phyloP scores from a whole-genome alignment of 1,140 invertebrate species.

The Diachasma alloeum region DNA sequence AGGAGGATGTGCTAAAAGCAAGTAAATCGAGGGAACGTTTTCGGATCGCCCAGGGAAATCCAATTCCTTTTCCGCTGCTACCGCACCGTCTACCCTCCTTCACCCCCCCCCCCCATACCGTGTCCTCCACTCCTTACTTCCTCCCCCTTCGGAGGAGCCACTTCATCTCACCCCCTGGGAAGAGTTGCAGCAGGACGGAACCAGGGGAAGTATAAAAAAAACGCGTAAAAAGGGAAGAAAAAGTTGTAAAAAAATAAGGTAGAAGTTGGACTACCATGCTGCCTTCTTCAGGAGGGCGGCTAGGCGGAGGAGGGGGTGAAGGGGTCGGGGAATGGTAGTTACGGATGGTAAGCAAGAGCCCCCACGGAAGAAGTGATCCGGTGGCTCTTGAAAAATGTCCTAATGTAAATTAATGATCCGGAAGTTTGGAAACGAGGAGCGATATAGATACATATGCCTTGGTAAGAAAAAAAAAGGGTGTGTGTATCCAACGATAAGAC shows the following conservation, averaged over 20 bases:
- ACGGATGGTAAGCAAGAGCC: slow-evolving; percentile 7
- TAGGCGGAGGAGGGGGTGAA: not conserved
- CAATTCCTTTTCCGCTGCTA: slow-evolving; percentile 22
- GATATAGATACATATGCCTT: slow-evolving; percentile 29
- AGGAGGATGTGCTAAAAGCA: slow-evolving; percentile 21
- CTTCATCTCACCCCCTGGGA: slow-evolving; percentile 13
- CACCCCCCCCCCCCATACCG: not conserved
- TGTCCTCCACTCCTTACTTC: not conserved
- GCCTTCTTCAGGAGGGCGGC: not conserved
- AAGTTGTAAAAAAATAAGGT: slow-evolving; percentile 15
- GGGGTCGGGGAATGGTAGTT: not conserved
- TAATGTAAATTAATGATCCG: slow-evolving; percentile 56
- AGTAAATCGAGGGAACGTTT: slow-evolving; percentile 28
- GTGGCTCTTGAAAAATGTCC: slow-evolving; percentile 49
- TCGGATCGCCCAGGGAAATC: slow-evolving; percentile 19
- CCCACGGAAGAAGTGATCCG: slow-evolving; percentile 20
- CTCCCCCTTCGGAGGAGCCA: not conserved
- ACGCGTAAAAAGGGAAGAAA: not conserved
- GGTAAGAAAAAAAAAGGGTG: slow-evolving; percentile 27
- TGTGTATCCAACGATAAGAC: slow-evolving; percentile 3
- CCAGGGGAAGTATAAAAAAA: not conserved
- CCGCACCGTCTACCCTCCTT: not conserved
- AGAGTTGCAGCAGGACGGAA: not conserved
- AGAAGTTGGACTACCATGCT: not conserved
- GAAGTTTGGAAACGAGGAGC: slow-evolving; percentile 46